Evolutionary conservation across 1,140 invertebrate species (phyloP).

Genomic region (Aphelinus atriplicis): DNA sequence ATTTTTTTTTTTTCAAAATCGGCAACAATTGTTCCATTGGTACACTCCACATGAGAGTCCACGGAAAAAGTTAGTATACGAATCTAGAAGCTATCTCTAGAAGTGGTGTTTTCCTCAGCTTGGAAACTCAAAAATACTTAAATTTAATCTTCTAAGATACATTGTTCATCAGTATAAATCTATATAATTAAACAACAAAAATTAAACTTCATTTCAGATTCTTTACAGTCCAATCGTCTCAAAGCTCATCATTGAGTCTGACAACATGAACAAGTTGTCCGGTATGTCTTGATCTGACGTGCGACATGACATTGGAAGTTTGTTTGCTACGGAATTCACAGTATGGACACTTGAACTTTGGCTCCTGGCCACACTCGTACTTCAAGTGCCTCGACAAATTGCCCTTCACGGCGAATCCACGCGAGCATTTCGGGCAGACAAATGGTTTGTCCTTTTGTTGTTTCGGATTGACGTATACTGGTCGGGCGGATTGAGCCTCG

Average conservation of each 20-base stretch:
- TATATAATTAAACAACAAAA: too few relatives aligned
- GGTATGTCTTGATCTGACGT: conserved; percentile 51
- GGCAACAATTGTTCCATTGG: too few relatives aligned
- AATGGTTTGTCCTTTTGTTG: conserved; percentile 24
- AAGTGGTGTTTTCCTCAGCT: too few relatives aligned
- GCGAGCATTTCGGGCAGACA: conserved; percentile 55
- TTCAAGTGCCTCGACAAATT: conserved; percentile 57
- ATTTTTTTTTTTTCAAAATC: too few relatives aligned
- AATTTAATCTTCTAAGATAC: too few relatives aligned
- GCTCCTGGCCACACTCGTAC: conserved; percentile 43
- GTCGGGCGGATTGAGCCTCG: not conserved
- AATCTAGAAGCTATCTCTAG: too few relatives aligned
- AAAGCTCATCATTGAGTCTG: not conserved
- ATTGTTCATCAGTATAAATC: too few relatives aligned
- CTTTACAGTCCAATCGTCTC: too few relatives aligned
- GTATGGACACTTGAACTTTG: conserved; percentile 41
- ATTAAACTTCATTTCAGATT: too few relatives aligned
- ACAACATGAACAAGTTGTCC: not conserved
- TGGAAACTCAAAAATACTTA: too few relatives aligned
- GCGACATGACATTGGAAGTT: conserved; percentile 46
- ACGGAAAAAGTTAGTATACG: too few relatives aligned
- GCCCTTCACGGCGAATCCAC: conserved; percentile 55
- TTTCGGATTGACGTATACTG: not conserved
- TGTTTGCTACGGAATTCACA: conserved; percentile 41
- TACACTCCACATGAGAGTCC: too few relatives aligned